These are phyloP conservation scores for Zoanthus sociatus DNA, from an alignment of 92 coral and sea anemone genomes.

Conservation along the genomic window DNA sequence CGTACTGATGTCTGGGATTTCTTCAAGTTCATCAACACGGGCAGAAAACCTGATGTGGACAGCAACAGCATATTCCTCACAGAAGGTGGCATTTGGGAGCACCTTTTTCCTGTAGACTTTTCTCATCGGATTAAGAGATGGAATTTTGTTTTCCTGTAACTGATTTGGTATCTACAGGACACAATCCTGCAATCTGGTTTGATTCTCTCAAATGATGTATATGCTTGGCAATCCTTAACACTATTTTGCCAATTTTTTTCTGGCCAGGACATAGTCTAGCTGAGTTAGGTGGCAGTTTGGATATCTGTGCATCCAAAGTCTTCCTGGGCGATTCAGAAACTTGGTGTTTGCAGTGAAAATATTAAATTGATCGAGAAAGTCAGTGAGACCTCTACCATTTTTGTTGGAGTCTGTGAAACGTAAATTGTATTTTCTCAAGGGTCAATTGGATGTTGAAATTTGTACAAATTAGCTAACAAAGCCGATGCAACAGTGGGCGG, in stretches of 20 bases:
- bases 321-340: constrained; percentile 30
- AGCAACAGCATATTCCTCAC: constrained; percentile 47
- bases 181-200: constrained; percentile 32
- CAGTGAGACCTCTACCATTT: constrained; percentile 8
- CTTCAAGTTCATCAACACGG: constrained; percentile 31
- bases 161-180: constrained; percentile 47
- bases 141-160: constrained; percentile 44
- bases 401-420: constrained; percentile 14
- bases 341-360: constrained; percentile 26
- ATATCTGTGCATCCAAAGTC: constrained; percentile 28
- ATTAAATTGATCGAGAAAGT: constrained; percentile 6
- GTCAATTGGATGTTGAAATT: constrained; percentile 54
- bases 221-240: constrained; percentile 9
- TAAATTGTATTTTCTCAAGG: constrained; percentile 2
- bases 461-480: constrained; percentile 51
- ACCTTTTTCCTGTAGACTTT: constrained; percentile 35
- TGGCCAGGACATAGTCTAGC: constrained; percentile 17
- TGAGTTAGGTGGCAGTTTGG: constrained; percentile 46
- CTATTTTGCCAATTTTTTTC: constrained; percentile 41
- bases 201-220: constrained; percentile 6
- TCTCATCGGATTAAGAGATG: constrained; percentile 10
- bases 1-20: constrained; percentile 23
- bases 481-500: constrained; percentile 19
- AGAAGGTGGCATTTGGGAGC: constrained; percentile 21
- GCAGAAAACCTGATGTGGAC: constrained; percentile 40